A percentile compares a stretch with the other conserved stretches of the same genome.
These are phyloP conservation scores for Homarus americanus DNA, from an alignment of 1,140 invertebrate species.

Conservation along the genomic window DNA sequence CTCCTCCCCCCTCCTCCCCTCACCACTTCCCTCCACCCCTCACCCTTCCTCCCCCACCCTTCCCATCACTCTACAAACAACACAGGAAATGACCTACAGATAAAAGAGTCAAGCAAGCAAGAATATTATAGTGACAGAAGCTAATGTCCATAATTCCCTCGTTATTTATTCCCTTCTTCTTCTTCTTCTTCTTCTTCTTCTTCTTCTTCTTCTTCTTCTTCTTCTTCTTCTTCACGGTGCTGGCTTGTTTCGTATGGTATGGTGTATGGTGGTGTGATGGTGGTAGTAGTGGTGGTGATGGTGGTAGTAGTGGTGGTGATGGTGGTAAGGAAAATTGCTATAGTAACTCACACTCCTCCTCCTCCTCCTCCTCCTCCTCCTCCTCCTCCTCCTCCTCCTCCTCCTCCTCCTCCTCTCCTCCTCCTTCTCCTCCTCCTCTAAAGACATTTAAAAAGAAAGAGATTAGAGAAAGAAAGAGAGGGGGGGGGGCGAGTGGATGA, in stretches of 20 bases:
- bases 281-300: neutral
- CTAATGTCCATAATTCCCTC: constrained; percentile 32
- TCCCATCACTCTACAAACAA: neutral
- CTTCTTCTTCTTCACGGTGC: too few species aligned
- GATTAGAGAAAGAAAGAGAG: too few species aligned
- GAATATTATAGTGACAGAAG: neutral
- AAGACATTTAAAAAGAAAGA: too few species aligned
- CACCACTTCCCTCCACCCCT: too few species aligned
- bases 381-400: too few species aligned
- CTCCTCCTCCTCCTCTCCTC: too few species aligned
- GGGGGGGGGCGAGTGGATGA: neutral
- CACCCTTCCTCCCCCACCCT: too few species aligned
- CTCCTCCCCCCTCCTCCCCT: too few species aligned
- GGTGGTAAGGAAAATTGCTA: neutral
- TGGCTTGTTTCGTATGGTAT: neutral
- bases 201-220: neutral
- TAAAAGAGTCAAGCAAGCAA: neutral
- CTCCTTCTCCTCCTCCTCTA: too few species aligned
- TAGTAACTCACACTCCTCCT: too few species aligned
- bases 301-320: neutral
- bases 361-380: neutral
- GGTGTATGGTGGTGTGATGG: neutral
- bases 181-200: constrained; percentile 23
- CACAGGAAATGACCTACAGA: neutral
- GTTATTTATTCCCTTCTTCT: too few species aligned